Base-by-base conservation (phyloP, 2,113 vertebrate species). In the Sphyrna mokarran region DNA sequence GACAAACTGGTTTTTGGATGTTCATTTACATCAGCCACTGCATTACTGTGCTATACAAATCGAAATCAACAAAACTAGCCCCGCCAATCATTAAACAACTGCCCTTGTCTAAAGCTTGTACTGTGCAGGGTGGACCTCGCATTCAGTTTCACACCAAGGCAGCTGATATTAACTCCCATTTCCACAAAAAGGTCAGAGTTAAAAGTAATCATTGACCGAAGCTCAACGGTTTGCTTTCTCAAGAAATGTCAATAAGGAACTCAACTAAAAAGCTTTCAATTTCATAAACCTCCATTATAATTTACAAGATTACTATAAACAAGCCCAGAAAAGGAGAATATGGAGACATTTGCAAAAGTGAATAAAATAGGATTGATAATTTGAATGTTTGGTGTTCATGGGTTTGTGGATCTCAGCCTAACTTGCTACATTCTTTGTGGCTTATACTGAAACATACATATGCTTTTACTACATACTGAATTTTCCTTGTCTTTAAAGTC, bases 401-500 rank as follows among this genome's bases (percentile, higher is more conserved):
- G 58, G 16, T 37, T 20, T n/a, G 18, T 22, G 66, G 58, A 29
- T 61, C 58, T 61, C 6, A 33, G 5, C 58, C 33, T 43, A 2
- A 83, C 16, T 40, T 83, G 80, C 37, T 7, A 18, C 80, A 83
- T 43, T 83, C 18, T 43, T 61, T 16, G n/a, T 5, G 63, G 58
- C 3, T 93, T 68, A 33, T 16, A 37, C 33, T 66, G n/a, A 40
- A 22, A 63, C 20, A 29, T 29, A 89, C 48, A n/a, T 66, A 63
- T n/a, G 18, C 1, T 85, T 95, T 13, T 61, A 40, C 54, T 8
- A 97, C 97, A 97, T 96, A 98, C 99, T 54, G 99, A 98, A 10
- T 98, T 98, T 96, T 99, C 99, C 96, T 99, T 99, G 96, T 98
- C 98, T 97, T 99, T 99, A 97, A 99, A 99, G 96, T 99, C 99